Evolutionary conservation across 2,888 invertebrate species (phyloP).

Genomic region (Heliconius sara): DNA sequence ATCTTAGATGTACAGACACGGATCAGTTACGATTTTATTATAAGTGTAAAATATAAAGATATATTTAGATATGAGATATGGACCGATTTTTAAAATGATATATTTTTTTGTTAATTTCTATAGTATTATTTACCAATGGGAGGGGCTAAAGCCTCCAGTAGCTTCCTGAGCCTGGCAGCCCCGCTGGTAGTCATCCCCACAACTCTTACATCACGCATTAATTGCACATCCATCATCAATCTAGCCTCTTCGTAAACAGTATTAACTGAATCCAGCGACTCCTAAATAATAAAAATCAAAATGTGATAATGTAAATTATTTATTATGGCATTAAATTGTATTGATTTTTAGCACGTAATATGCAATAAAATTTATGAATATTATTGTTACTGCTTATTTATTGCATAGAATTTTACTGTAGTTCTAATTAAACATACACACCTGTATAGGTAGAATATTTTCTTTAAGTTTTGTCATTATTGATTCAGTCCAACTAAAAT

Average conservation of each 20-base stretch:
- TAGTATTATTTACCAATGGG: conserved; percentile 81
- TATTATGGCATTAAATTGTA: not conserved
- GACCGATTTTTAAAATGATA: not conserved
- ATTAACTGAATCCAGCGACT: conserved; percentile 48
- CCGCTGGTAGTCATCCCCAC: conserved; percentile 92
- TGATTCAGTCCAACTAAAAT: conserved; percentile 63
- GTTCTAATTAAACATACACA: conserved; percentile 43
- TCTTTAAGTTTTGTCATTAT: conserved; percentile 49
- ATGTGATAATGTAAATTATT: not conserved
- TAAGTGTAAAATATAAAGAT: no score
- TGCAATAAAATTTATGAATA: not conserved
- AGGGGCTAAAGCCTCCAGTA: conserved; percentile 85
- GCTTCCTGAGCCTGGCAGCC: conserved; percentile 87
- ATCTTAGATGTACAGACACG: no score
- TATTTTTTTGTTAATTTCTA: not conserved
- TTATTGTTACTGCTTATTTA: not conserved
- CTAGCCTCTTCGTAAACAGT: conserved; percentile 76
- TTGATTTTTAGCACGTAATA: not conserved
- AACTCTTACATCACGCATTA: conserved; percentile 79
- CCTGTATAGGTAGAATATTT: conserved; percentile 58
- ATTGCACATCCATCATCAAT: conserved; percentile 82
- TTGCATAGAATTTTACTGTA: not conserved
- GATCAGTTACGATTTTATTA: no score
- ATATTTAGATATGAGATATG: no score
- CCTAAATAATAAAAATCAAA: conserved; percentile 50